These are phyloP conservation scores for Poecilobothrus nobilitatus DNA, from an alignment of 2,888 invertebrate genomes.

Conservation along the genomic window DNA sequence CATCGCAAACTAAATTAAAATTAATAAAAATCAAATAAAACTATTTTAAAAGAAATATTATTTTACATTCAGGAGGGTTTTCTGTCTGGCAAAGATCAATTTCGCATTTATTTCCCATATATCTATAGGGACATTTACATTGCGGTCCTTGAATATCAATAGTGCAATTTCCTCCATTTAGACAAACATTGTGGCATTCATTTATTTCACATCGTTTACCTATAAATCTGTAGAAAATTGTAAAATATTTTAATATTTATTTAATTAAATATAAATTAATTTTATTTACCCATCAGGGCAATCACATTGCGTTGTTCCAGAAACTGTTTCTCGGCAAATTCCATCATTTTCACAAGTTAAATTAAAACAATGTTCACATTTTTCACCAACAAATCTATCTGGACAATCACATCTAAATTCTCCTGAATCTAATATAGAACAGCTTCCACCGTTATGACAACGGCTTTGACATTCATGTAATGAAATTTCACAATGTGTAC, in stretches of 20 bases:
- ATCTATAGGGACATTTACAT: conserved; percentile 37
- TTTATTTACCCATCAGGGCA: conserved; percentile 51
- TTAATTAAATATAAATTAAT: conserved; percentile 35
- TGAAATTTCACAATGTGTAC: conserved; percentile 55
- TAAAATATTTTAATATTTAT: conserved; percentile 9
- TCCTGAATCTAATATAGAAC: conserved; percentile 41
- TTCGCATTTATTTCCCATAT: conserved; percentile 47
- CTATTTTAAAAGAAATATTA: not conserved
- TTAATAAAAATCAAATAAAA: not conserved
- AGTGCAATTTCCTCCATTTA: conserved; percentile 46
- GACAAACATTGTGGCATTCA: conserved; percentile 51
- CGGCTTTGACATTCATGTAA: conserved; percentile 49
- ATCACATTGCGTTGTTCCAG: conserved; percentile 45
- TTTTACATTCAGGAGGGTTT: conserved; percentile 36
- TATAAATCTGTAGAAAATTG: conserved; percentile 29
- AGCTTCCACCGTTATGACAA: conserved; percentile 55
- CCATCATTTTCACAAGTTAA: conserved; percentile 55
- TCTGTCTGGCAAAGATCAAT: conserved; percentile 46
- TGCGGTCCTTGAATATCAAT: conserved; percentile 38
- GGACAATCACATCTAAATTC: conserved; percentile 48
- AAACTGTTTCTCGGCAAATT: conserved; percentile 46
- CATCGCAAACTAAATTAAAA: conserved; percentile 33
- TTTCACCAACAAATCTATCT: conserved; percentile 46
- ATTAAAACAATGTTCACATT: conserved; percentile 52
- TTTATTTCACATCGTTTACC: conserved; percentile 55